A percentile compares a stretch with the other conserved stretches of the same genome.
Conservation (phyloP, 2,797 vertebrate genomes). For the Delichon dasypus region DNA sequence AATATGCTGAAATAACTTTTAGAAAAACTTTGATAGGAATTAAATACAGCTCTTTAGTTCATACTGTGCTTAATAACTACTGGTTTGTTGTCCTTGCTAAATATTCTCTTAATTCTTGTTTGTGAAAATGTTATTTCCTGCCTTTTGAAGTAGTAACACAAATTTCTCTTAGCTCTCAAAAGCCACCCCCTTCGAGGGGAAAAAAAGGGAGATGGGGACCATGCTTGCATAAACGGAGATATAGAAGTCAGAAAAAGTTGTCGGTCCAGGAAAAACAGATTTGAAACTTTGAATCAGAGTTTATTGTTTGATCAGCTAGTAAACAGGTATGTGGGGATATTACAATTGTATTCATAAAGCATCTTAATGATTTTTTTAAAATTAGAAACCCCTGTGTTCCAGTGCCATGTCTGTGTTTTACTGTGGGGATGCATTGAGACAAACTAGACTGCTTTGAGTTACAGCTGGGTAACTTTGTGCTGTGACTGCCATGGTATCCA, state of each 20-base stretch:
- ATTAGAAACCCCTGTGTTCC: conserved; percentile 20
- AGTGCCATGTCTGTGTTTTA: conserved; percentile 9
- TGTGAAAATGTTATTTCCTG: conserved; percentile 57
- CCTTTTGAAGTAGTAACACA: conserved; percentile 68
- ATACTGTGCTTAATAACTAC: background rate
- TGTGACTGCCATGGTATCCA: background rate
- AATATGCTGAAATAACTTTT: background rate
- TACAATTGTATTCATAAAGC: conserved; percentile 42
- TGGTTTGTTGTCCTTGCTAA: conserved; percentile 44
- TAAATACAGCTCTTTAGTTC: background rate
- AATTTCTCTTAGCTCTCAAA: conserved; percentile 86
- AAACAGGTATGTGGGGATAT: conserved; percentile 88
- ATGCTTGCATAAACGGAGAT: conserved; percentile 93
- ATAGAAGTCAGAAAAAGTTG: conserved; percentile 96
- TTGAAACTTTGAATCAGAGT: conserved; percentile 98
- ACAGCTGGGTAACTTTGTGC: background rate
- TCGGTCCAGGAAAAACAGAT: conserved; percentile 93
- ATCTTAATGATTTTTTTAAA: background rate
- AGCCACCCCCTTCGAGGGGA: conserved; percentile 86
- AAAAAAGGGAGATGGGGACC: conserved; percentile 88
- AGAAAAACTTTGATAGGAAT: background rate
- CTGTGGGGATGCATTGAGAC: background rate
- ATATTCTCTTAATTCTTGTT: conserved; percentile 31
- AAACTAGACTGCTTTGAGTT: background rate
- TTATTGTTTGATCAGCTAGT: conserved; percentile 98